Conservation (phyloP, 2,113 vertebrate species). For the Hemichromis elongatus region DNA sequence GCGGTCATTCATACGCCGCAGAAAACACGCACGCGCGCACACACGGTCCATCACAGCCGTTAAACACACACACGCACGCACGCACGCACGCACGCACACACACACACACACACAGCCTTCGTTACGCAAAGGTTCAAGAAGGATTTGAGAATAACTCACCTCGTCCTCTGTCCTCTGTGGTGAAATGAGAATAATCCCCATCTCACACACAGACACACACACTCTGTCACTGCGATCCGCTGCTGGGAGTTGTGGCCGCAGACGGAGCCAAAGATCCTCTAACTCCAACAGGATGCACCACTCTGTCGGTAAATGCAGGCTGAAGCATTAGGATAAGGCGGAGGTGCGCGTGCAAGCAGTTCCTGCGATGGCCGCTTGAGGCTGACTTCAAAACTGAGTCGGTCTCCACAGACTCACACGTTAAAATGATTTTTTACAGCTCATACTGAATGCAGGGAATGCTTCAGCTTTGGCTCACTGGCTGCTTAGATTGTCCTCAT, state of each 20-base stretch:
- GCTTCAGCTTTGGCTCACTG: not conserved
- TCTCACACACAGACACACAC: not conserved
- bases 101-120: not conserved
- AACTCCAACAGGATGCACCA: rapidly evolving
- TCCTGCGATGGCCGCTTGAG: not conserved
- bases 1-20: not conserved
- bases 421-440: not conserved
- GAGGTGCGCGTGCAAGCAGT: not conserved
- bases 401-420: not conserved
- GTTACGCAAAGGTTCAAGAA: not conserved
- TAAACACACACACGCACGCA: not conserved
- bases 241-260: conserved; percentile 24
- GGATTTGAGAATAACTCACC: not conserved
- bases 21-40: not conserved
- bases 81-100: not conserved
- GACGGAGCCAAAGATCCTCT: conserved; percentile 34
- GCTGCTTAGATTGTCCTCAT: not conserved
- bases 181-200: not conserved
- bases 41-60: not conserved
- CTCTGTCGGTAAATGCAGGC: not conserved
- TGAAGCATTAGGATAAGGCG: not conserved
- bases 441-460: not conserved
- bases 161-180: not conserved
- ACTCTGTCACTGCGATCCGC: not conserved
- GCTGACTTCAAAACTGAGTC: not conserved